Base-by-base conservation (phyloP, 2,113 vertebrate species). In the Probosciger aterrimus region DNA sequence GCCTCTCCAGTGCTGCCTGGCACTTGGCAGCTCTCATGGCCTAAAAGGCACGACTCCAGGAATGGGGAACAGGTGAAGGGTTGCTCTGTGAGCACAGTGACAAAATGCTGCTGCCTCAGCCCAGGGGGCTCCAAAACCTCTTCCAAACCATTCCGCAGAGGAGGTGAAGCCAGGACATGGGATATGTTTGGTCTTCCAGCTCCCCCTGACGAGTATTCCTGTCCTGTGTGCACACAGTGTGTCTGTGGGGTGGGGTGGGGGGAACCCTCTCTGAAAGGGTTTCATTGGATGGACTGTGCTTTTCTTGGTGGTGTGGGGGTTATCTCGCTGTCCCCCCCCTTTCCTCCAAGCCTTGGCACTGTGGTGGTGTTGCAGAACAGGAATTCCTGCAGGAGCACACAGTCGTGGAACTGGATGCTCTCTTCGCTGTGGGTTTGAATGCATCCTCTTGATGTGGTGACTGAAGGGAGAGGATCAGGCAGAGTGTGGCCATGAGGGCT, bases 401-500 rank as follows among this genome's bases (percentile, higher is more conserved):
- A 41, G 20, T 20, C 59, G 33, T 46, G 83, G 50, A 49, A n/a
- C 74, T 69, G 88, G 78, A 7, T 53, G 77, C 52, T 55, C 3
- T 37, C 11, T 8, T 37, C 16, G 12, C 47, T 11, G 18, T 14
- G 37, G 25, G 55, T 47, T 60, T 47, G 62, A 13, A 22, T 2
- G 16, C 25, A 18, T 16, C 74, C 65, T 46, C 59, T 33, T 43
- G 10, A 31, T 0, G 0, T 10, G 22, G 35, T 28, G 27, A 12
- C 30, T 23, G 19, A 30, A 43, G 33, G 49, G 39, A 71, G 28
- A 62, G 71, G 60, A 13, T 31, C 27, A 25, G 50, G 39, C 62
- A 41, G 18, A 20, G 74, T 1, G 15, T 0, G 14, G 62, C 6
- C 0, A 0, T 5, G 24, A 39, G 46, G 30, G 69, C 44, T 65